Evolutionary conservation across 2,888 invertebrate genomes (phyloP).

Genomic region (Caenorhabditis japonica): DNA sequence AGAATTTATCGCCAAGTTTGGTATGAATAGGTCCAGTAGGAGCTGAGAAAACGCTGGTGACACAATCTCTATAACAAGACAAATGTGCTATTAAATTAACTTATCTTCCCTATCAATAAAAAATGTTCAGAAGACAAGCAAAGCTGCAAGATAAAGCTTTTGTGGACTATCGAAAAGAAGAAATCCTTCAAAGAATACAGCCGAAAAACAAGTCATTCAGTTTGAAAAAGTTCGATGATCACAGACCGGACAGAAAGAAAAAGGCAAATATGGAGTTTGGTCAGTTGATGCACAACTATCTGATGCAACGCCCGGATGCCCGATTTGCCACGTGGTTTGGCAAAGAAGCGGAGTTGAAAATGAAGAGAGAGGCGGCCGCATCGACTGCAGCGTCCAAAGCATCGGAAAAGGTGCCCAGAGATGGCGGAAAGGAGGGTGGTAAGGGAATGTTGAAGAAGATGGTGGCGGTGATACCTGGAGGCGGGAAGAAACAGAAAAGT

Average conservation of each 20-base stretch:
- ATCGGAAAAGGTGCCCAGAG: too few species aligned
- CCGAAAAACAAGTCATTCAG: slow-evolving; percentile 46
- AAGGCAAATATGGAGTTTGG: slow-evolving; percentile 45
- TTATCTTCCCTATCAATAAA: too few species aligned
- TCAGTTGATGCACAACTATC: slow-evolving; percentile 44
- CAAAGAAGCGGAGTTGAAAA: slow-evolving; percentile 32
- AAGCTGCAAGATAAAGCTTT: slow-evolving; percentile 45
- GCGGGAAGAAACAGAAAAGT: too few species aligned
- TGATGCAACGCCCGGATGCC: slow-evolving; percentile 41
- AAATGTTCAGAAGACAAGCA: slow-evolving; percentile 34
- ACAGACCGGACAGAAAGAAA: slow-evolving; percentile 16
- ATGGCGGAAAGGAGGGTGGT: too few species aligned
- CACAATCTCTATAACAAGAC: too few species aligned
- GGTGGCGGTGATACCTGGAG: slow-evolving; percentile 10
- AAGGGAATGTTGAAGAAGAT: slow-evolving; percentile 27
- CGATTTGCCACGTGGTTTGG: slow-evolving; percentile 53
- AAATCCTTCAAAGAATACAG: slow-evolving; percentile 45
- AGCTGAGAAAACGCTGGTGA: too few species aligned
- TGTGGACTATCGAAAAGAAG: slow-evolving; percentile 40
- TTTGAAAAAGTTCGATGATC: slow-evolving; percentile 49
- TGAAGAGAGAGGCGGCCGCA: background rate
- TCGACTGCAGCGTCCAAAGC: too few species aligned
- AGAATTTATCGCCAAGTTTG: too few species aligned
- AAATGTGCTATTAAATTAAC: too few species aligned
- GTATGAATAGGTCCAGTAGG: too few species aligned